phyloP scores from a whole-genome alignment of 2,113 vertebrate genomes.

The Ciconia stormi region DNA sequence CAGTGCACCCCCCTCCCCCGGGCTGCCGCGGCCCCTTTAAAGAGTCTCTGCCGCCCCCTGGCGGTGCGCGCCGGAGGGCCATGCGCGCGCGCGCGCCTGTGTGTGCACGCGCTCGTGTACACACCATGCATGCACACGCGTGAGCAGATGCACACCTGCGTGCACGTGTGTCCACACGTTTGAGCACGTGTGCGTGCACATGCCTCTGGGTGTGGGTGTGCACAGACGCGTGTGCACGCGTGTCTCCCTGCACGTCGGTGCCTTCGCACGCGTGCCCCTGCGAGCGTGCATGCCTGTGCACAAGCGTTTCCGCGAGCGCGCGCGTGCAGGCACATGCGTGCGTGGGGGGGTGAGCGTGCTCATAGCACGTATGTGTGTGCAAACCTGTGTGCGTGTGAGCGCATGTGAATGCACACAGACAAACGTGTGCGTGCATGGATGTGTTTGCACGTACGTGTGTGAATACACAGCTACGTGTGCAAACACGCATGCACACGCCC shows the following conservation, averaged over 20 bases:
- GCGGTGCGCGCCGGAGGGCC: not conserved
- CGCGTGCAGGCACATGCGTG: not conserved
- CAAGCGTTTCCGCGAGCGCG: fast-evolving
- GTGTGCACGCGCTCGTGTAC: not conserved
- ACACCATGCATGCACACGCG: fast-evolving
- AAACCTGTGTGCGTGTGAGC: fast-evolving
- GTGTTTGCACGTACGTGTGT: fast-evolving
- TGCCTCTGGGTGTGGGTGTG: fast-evolving
- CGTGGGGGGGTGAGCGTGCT: fast-evolving
- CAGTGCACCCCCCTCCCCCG: fast-evolving
- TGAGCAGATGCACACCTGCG: fast-evolving
- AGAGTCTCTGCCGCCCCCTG: slow-evolving; percentile 40
- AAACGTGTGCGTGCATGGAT: fast-evolving
- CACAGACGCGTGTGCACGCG: fast-evolving
- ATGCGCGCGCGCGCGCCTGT: not conserved
- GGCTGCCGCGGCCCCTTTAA: not conserved
- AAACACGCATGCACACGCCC: fast-evolving
- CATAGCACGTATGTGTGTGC: fast-evolving
- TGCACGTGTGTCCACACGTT: not conserved
- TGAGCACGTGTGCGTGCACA: not conserved
- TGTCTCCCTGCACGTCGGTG: fast-evolving
- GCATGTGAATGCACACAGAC: fast-evolving
- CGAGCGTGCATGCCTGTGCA: fast-evolving
- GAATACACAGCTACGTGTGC: fast-evolving
- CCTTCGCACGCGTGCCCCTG: fast-evolving